Conservation (phyloP, 2,113 vertebrate genomes). For the Phaethon lepturus region DNA sequence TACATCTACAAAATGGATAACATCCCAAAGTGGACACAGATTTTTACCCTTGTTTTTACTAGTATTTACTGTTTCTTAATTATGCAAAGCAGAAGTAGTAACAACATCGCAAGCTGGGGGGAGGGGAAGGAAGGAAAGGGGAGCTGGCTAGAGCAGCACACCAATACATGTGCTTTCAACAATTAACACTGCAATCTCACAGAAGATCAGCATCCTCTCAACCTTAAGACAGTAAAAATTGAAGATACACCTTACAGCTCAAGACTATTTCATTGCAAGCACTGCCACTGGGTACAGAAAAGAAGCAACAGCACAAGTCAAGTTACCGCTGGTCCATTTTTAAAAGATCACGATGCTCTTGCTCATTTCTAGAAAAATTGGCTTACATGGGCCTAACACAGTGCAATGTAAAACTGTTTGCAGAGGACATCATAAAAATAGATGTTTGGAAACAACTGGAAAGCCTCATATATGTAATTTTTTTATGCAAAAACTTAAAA, state of each 20-base stretch:
- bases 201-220: neutral
- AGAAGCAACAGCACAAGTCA: neutral
- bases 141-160: neutral
- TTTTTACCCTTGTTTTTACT: neutral
- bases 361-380: neutral
- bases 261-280: neutral
- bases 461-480: neutral
- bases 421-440: neutral
- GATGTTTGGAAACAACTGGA: neutral
- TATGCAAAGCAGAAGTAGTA: neutral
- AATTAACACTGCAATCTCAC: neutral
- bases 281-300: neutral
- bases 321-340: neutral
- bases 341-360: rapidly evolving
- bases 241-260: neutral
- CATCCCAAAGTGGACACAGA: neutral
- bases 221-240: neutral
- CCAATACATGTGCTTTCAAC: neutral
- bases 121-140: neutral
- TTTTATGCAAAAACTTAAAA: neutral
- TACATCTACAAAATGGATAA: neutral
- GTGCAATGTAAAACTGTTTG: neutral
- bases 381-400: neutral
- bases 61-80: neutral
- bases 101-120: neutral